Percentiles rank a stretch among this genome's conserved stretches.
These are phyloP conservation scores for Forficula auricularia DNA, from an alignment of 1,140 invertebrate species.

Conservation along the genomic window DNA sequence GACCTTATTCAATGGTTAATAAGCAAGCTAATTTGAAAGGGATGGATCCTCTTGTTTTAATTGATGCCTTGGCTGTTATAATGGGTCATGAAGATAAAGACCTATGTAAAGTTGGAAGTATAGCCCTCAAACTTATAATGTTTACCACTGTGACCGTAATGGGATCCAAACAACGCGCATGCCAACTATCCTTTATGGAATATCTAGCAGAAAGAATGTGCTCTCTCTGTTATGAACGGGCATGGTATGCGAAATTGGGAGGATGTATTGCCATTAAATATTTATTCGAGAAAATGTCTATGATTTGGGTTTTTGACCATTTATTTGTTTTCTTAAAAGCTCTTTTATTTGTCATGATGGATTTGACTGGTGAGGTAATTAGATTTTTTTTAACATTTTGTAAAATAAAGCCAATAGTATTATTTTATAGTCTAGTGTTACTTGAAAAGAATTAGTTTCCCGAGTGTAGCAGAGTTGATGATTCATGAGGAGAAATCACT, in stretches of 20 bases:
- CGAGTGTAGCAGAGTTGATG: no score
- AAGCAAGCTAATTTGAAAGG: slow-evolving; percentile 37
- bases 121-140: slow-evolving; percentile 71
- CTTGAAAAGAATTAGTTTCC: no score
- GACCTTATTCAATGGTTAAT: slow-evolving; percentile 25
- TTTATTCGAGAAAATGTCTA: slow-evolving; percentile 77
- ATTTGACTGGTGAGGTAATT: slow-evolving; percentile 73
- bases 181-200: slow-evolving; percentile 79
- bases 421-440: no score
- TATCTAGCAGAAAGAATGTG: slow-evolving; percentile 90
- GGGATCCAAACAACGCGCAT: slow-evolving; percentile 74
- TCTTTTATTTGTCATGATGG: slow-evolving; percentile 92
- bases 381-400: no score
- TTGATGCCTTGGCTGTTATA: slow-evolving; percentile 79
- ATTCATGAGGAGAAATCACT: no score
- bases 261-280: slow-evolving; percentile 91
- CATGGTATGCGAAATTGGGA: slow-evolving; percentile 94
- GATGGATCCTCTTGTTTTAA: slow-evolving; percentile 78
- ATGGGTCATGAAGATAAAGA: slow-evolving; percentile 96
- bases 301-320: slow-evolving; percentile 82
- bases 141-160: slow-evolving; percentile 77
- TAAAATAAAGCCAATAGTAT: no score
- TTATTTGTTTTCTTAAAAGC: slow-evolving; percentile 84
- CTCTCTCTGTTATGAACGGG: slow-evolving; percentile 83
- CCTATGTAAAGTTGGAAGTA: slow-evolving; percentile 76